Percentiles rank a stretch among this genome's conserved stretches.
phyloP scores from a whole-genome alignment of 2,888 invertebrate genomes.

The Hecatera dysodea region DNA sequence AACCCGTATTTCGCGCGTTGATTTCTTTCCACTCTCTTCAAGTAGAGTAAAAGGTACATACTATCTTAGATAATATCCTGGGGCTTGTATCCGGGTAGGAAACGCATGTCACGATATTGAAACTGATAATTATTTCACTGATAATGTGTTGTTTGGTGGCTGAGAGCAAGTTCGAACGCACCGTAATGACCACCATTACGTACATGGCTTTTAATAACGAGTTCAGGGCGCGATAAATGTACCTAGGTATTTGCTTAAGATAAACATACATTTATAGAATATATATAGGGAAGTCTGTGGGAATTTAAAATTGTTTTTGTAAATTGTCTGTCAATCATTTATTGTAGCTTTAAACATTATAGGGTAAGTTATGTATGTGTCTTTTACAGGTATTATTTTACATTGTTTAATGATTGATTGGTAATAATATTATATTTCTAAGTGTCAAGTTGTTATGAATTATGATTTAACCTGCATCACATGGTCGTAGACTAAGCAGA shows the following conservation, averaged over 20 bases:
- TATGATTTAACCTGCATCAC: background rate
- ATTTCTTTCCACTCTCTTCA: constrained; percentile 29
- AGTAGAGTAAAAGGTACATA: constrained; percentile 37
- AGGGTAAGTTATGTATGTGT: background rate
- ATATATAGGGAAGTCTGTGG: background rate
- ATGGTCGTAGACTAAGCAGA: background rate
- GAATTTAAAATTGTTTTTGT: background rate
- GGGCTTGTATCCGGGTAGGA: constrained; percentile 65
- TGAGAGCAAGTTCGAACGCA: constrained; percentile 24
- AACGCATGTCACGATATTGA: constrained; percentile 53
- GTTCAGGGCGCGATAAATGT: constrained; percentile 18
- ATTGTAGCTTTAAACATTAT: background rate
- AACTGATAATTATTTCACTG: constrained; percentile 45
- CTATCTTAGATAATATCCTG: constrained; percentile 66
- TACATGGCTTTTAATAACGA: constrained; percentile 5
- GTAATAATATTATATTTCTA: constrained; percentile 10
- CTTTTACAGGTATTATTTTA: background rate
- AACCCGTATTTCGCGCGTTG: constrained; percentile 21
- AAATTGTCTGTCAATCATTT: background rate
- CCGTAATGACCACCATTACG: constrained; percentile 2
- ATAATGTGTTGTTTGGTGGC: constrained; percentile 33
- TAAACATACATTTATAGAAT: background rate
- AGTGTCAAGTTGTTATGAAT: background rate
- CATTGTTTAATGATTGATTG: constrained; percentile 4
- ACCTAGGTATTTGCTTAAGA: background rate